Percentiles rank a stretch among this genome's conserved stretches.
These are phyloP conservation scores for Heteromyza rotundicornis DNA, from an alignment of 2,888 invertebrate species.

Conservation along the genomic window DNA sequence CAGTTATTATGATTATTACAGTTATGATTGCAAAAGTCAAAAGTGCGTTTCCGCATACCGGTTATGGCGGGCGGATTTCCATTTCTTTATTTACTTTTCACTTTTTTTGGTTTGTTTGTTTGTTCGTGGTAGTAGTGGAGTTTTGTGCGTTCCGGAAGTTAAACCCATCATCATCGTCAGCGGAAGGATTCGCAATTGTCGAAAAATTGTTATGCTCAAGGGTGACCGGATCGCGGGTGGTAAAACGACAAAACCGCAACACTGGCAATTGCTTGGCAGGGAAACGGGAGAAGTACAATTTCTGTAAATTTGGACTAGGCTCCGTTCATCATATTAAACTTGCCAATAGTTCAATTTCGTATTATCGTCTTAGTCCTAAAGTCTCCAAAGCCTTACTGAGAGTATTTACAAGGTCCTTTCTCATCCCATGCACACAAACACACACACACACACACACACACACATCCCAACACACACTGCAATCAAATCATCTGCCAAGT, in stretches of 20 bases:
- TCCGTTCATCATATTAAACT: too few species aligned
- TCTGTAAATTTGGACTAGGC: too few species aligned
- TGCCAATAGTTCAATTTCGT: too few species aligned
- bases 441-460: too few species aligned
- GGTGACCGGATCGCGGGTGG: neutral
- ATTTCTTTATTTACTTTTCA: conserved; percentile 15
- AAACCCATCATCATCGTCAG: conserved; percentile 40
- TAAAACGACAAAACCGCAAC: neutral
- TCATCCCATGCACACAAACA: too few species aligned
- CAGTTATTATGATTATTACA: conserved; percentile 49
- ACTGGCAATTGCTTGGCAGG: neutral
- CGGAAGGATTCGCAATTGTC: conserved; percentile 36
- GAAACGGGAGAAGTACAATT: too few species aligned
- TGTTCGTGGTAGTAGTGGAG: conserved; percentile 14
- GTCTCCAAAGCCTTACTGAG: conserved; percentile 17
- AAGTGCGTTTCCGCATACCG: conserved; percentile 38
- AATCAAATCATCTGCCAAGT: conserved; percentile 58
- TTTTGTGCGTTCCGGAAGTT: conserved; percentile 37
- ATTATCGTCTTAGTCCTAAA: too few species aligned
- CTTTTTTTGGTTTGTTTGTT: conserved; percentile 8
- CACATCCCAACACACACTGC: conserved; percentile 51
- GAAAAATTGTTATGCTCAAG: conserved; percentile 19
- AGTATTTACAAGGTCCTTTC: too few species aligned
- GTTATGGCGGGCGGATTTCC: conserved; percentile 28
- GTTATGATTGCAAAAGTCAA: conserved; percentile 54